Conservation (phyloP, 2,797 vertebrate genomes). For the Pseudochaenichthys georgianus region DNA sequence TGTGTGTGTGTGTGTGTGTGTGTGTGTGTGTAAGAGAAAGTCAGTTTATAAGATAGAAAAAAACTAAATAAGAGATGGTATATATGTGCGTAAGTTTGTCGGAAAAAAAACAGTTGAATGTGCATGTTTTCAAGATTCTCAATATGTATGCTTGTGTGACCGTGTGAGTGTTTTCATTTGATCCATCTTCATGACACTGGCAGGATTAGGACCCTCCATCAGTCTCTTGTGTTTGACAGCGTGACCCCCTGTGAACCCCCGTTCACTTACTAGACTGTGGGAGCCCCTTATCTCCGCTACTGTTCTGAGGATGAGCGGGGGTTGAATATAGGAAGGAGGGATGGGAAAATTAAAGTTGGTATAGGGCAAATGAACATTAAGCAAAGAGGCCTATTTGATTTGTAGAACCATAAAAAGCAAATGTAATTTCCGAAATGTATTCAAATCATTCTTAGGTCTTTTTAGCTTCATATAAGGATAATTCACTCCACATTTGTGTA, state of each 20-base stretch:
- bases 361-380: not conserved
- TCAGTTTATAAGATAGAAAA: constrained; percentile 14
- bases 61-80: not conserved
- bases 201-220: constrained; percentile 78
- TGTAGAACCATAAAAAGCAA: not conserved
- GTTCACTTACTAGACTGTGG: constrained; percentile 73
- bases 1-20: constrained; percentile 35
- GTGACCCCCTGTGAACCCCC: constrained; percentile 60
- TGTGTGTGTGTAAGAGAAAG: constrained; percentile 27
- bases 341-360: not conserved
- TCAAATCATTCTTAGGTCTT: constrained; percentile 4
- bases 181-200: constrained; percentile 84
- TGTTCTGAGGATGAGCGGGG: constrained; percentile 37
- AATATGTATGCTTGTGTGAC: constrained; percentile 13
- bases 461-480: not conserved
- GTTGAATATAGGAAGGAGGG: not conserved
- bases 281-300: constrained; percentile 76
- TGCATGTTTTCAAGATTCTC: not conserved
- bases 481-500: constrained; percentile 11
- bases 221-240: constrained; percentile 75
- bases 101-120: no score
- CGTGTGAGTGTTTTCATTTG: constrained; percentile 77
- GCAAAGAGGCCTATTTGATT: not conserved
- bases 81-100: not conserved
- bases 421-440: not conserved